These are phyloP conservation scores for Adela reaumurella DNA, from an alignment of 2,888 invertebrate species.

Conservation along the genomic window DNA sequence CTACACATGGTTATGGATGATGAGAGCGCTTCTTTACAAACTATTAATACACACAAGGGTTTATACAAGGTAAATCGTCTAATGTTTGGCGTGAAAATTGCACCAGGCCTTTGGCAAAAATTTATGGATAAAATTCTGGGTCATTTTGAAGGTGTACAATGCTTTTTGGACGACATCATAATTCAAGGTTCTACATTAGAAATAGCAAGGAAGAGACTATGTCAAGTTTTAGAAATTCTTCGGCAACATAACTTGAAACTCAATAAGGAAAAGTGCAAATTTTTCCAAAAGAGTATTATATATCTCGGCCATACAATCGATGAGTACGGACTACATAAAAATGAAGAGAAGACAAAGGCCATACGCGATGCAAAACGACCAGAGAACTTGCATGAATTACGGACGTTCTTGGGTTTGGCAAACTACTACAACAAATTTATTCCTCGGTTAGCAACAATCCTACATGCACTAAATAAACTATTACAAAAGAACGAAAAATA, in stretches of 20 bases:
- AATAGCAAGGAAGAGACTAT: constrained; percentile 5
- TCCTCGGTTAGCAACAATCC: constrained; percentile 4
- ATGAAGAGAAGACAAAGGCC: constrained; percentile 8
- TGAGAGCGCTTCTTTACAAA: constrained; percentile 9
- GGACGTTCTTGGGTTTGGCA: constrained; percentile 11
- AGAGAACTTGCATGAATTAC: constrained; percentile 8
- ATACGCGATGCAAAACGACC: constrained; percentile 8
- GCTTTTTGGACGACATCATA: constrained; percentile 20
- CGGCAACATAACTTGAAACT: constrained; percentile 9
- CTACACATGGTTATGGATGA: constrained; percentile 5
- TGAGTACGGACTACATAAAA: constrained; percentile 6
- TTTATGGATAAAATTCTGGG: constrained; percentile 19
- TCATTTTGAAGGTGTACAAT: constrained; percentile 15
- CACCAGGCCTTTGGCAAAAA: constrained; percentile 18
- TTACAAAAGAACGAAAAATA: neutral
- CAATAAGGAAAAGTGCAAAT: constrained; percentile 12
- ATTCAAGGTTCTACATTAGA: constrained; percentile 13
- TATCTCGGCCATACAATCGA: constrained; percentile 12
- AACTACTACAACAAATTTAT: constrained; percentile 10
- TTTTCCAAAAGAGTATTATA: constrained; percentile 10
- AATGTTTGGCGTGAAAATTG: constrained; percentile 18
- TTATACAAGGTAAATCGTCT: constrained; percentile 18
- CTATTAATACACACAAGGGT: constrained; percentile 17
- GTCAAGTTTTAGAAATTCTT: neutral
- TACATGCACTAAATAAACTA: neutral